phyloP scores from a whole-genome alignment of 1,140 invertebrate genomes.

The Zaprionus camerounensis region DNA sequence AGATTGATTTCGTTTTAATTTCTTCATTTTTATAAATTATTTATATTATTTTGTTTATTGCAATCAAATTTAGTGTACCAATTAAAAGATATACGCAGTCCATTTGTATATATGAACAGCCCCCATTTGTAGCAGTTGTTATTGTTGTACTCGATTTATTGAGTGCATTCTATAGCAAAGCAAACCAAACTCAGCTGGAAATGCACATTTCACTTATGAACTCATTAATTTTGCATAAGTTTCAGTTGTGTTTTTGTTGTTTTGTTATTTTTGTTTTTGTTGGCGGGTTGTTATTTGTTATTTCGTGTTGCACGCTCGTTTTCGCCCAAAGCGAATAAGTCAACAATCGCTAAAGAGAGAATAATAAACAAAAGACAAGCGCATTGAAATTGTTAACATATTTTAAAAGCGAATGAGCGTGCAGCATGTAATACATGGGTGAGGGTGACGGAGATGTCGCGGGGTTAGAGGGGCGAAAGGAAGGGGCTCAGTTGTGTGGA shows the following conservation, averaged over 20 bases:
- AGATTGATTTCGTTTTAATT: background rate
- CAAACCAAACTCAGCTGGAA: background rate
- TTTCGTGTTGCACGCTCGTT: constrained; percentile 38
- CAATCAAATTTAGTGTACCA: background rate
- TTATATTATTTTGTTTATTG: background rate
- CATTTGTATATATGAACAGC: background rate
- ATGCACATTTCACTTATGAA: constrained; percentile 9
- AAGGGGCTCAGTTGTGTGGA: background rate
- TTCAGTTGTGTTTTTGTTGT: constrained; percentile 1
- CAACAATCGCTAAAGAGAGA: constrained; percentile 21
- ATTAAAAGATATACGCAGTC: background rate
- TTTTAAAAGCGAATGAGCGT: background rate
- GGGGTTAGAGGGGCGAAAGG: background rate
- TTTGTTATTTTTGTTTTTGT: constrained; percentile 17
- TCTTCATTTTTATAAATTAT: background rate
- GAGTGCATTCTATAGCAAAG: background rate
- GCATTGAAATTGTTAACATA: constrained; percentile 10
- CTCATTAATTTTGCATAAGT: background rate
- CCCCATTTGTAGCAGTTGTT: background rate
- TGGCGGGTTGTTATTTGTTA: constrained; percentile 14
- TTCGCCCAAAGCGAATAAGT: constrained; percentile 26
- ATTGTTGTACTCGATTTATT: background rate
- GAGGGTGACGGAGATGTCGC: background rate
- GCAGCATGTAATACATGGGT: background rate
- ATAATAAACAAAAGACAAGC: constrained; percentile 28